A percentile compares a stretch with the other conserved stretches of the same genome.
These are phyloP conservation scores for Crocodylus rhombifer DNA, from an alignment of 2,797 vertebrate species.

Conservation along the genomic window DNA sequence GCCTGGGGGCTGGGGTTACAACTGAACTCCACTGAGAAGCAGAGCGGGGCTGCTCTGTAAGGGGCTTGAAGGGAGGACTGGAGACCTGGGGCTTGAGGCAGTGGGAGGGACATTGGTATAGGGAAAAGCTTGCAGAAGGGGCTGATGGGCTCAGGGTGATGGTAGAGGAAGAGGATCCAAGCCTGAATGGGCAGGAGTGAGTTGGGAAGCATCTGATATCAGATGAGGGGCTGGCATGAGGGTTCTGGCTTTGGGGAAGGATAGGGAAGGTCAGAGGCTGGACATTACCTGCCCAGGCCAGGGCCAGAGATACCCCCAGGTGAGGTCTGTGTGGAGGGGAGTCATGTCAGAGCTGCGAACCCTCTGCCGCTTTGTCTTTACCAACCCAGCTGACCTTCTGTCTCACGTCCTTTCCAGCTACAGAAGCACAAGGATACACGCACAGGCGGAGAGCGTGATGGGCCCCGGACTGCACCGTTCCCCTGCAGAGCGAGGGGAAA, in stretches of 20 bases:
- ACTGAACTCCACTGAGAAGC: not conserved
- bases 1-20: not conserved
- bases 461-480: not conserved
- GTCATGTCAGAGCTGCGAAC: not conserved
- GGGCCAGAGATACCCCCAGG: not conserved
- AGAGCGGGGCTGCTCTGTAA: not conserved
- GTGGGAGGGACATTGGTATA: not conserved
- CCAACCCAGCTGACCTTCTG: not conserved
- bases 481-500: not conserved
- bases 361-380: not conserved
- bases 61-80: not conserved
- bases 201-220: too few species aligned
- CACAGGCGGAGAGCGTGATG: not conserved
- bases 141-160: not conserved
- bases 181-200: not conserved
- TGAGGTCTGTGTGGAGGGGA: not conserved
- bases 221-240: not conserved
- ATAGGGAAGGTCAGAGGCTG: not conserved
- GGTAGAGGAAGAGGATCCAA: not conserved
- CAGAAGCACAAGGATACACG: slow-evolving; percentile 41
- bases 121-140: not conserved
- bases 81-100: not conserved
- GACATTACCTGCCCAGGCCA: not conserved
- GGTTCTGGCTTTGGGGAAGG: not conserved
- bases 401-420: slow-evolving; percentile 28